Percentiles rank a stretch among this genome's conserved stretches.
These are phyloP conservation scores for Endomychus coccineus DNA, from an alignment of 2,888 invertebrate genomes.

Conservation along the genomic window DNA sequence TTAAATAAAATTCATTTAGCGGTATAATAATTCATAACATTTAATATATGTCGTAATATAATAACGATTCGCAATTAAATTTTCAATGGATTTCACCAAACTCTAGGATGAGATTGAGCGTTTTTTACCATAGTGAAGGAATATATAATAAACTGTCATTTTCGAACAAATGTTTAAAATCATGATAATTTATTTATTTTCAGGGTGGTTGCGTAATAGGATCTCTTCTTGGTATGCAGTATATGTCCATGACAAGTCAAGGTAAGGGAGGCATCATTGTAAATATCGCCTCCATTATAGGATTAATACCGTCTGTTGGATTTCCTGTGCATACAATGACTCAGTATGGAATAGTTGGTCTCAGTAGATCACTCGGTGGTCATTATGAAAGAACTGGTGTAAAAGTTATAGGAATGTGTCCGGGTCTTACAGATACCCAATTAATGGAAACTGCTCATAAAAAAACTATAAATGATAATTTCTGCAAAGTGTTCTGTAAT, in stretches of 20 bases:
- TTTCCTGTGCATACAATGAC: conserved; percentile 49
- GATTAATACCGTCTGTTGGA: conserved; percentile 46
- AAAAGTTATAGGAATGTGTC: conserved; percentile 49
- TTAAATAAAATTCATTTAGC: no score
- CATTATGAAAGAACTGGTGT: conserved; percentile 47
- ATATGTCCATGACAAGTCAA: conserved; percentile 50
- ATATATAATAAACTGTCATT: no score
- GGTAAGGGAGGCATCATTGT: conserved; percentile 56
- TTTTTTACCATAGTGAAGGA: no score
- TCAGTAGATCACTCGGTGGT: conserved; percentile 31
- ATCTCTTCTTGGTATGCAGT: conserved; percentile 48
- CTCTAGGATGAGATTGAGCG: no score
- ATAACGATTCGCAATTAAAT: no score
- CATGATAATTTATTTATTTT: background rate
- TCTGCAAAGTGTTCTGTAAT: conserved; percentile 31
- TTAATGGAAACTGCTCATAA: conserved; percentile 32
- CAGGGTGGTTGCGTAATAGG: conserved; percentile 32
- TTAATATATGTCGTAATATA: no score
- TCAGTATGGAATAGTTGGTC: conserved; percentile 33
- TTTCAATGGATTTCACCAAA: no score
- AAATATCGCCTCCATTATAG: conserved; percentile 55
- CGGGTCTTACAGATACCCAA: conserved; percentile 47
- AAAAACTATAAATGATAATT: conserved; percentile 32
- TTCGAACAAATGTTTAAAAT: no score
- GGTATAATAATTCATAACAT: no score